Evolutionary conservation across 2,113 vertebrate species (phyloP).

Genomic region (Rhinopomastus cyanomelas): DNA sequence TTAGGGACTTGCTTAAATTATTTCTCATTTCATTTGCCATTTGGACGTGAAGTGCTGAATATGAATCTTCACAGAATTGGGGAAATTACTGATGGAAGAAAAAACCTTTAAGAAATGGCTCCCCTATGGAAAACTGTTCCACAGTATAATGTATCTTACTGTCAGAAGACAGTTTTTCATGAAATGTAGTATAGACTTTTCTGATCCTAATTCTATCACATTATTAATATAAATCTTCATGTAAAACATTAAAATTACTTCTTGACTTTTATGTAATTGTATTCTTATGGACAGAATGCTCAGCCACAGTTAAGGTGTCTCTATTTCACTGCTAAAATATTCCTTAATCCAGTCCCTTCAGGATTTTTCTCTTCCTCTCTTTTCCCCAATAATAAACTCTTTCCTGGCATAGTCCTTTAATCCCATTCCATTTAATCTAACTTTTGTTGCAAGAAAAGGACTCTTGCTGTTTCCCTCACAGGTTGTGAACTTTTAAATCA

Average conservation of each 20-base stretch:
- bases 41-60: constrained; percentile 38
- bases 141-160: constrained; percentile 44
- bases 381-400: background rate
- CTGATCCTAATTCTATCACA: constrained; percentile 4
- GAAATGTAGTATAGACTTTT: constrained; percentile 15
- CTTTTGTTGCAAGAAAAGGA: background rate
- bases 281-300: constrained; percentile 27
- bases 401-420: background rate
- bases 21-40: constrained; percentile 58
- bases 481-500: background rate
- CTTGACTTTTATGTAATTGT: constrained; percentile 56
- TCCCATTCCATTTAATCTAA: background rate
- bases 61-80: constrained; percentile 32
- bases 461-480: background rate
- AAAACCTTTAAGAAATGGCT: constrained; percentile 52
- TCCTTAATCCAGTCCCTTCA: background rate
- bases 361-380: background rate
- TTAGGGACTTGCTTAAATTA: constrained; percentile 57
- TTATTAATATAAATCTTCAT: constrained; percentile 63
- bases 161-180: constrained; percentile 44
- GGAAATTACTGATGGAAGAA: constrained; percentile 32
- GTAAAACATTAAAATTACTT: constrained; percentile 54
- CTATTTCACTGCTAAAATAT: background rate
- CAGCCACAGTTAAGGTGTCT: background rate
- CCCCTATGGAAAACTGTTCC: constrained; percentile 41